Conservation (phyloP, 2,888 invertebrate species). For the Meiosimyza decipiens region DNA sequence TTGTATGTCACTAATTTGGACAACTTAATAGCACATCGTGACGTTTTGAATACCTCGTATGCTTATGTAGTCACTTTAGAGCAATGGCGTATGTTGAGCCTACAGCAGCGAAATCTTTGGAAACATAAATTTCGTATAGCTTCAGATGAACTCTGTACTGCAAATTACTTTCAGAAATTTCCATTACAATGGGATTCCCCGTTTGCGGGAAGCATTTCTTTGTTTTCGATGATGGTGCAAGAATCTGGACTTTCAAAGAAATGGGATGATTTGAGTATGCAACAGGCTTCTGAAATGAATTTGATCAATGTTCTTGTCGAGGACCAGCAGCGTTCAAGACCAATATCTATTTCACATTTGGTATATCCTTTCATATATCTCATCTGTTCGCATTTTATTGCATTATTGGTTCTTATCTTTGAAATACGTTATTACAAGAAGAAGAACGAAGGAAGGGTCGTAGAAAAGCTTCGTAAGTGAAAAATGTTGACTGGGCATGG, state of each 20-base stretch:
- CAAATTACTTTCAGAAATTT: conserved; percentile 27
- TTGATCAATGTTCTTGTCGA: conserved; percentile 18
- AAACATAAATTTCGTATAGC: conserved; percentile 35
- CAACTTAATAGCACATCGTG: conserved; percentile 33
- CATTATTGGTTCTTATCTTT: conserved; percentile 1
- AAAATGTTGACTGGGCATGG: too few relatives aligned
- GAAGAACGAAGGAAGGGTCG: too few relatives aligned
- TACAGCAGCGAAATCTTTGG: conserved; percentile 40
- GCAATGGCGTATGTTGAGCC: conserved; percentile 42
- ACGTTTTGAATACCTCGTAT: conserved; percentile 38
- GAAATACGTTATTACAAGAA: too few relatives aligned
- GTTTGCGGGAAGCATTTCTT: conserved; percentile 10
- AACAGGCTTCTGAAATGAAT: conserved; percentile 33
- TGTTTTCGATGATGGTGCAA: conserved; percentile 10
- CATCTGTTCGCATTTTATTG: background rate
- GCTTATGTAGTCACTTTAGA: conserved; percentile 41
- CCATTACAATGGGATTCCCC: conserved; percentile 40
- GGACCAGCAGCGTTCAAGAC: conserved; percentile 1
- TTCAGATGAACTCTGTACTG: conserved; percentile 23
- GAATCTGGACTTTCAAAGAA: conserved; percentile 20
- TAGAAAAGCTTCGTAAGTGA: too few relatives aligned
- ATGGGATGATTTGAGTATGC: conserved; percentile 33
- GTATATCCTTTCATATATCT: background rate
- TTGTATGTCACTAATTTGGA: conserved; percentile 40
- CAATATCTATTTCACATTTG: conserved; percentile 5